Conservation (phyloP, 2,888 invertebrate genomes). For the Microctonus brassicae region DNA sequence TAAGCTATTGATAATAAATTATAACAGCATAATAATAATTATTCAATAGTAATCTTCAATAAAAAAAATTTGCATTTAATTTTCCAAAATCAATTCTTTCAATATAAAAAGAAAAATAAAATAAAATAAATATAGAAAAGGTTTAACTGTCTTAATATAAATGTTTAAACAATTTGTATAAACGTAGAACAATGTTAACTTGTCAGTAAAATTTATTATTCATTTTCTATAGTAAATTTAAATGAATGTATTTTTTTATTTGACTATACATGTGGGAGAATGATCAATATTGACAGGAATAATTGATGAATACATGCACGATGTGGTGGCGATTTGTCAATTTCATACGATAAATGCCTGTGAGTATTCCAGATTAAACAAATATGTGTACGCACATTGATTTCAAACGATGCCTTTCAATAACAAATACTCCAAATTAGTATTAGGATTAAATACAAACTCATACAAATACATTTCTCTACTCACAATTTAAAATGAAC, state of each 20-base stretch:
- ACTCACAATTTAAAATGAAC: background rate
- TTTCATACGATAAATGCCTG: conserved; percentile 2
- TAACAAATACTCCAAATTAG: background rate
- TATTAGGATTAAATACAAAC: conserved; percentile 13
- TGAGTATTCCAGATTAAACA: background rate
- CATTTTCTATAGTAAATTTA: background rate
- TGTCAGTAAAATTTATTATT: background rate
- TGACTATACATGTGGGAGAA: background rate
- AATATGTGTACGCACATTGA: conserved; percentile 9
- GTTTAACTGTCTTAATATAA: no score
- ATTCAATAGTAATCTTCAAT: no score
- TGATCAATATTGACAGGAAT: background rate
- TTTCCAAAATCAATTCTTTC: no score
- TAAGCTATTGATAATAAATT: no score
- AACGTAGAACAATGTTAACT: no score
- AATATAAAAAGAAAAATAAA: no score
- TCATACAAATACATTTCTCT: background rate
- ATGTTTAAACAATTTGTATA: no score
- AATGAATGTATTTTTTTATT: background rate
- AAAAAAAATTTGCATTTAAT: no score
- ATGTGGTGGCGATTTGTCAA: background rate
- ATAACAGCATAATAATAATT: no score
- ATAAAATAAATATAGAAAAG: no score
- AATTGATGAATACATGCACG: background rate
- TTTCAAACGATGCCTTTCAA: conserved; percentile 18